Evolutionary conservation across 2,797 vertebrate genomes (phyloP).

Genomic region (Orientallactaga sibirica): DNA sequence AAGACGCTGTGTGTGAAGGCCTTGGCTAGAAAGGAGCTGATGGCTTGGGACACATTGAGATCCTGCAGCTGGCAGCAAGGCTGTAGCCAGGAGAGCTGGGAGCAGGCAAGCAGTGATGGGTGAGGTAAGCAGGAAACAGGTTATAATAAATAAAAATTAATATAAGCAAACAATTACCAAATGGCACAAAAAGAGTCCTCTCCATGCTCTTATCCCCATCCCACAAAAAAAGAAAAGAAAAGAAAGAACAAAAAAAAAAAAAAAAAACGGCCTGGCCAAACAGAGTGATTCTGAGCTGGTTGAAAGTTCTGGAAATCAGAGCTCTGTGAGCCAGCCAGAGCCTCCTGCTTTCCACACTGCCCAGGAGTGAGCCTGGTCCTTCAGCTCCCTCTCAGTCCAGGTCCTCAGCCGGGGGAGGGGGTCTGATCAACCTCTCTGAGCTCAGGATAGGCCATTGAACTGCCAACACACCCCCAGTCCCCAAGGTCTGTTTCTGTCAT

Average conservation of each 20-base stretch:
- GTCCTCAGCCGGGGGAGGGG: not conserved
- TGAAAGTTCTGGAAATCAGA: not conserved
- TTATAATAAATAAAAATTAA: slow-evolving; percentile 34
- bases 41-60: not conserved
- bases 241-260: no score
- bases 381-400: not conserved
- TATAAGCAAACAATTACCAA: not conserved
- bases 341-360: not conserved
- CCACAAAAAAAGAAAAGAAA: no score
- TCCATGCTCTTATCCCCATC: not conserved
- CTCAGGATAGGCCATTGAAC: not conserved
- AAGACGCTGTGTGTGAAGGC: not conserved
- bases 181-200: not conserved
- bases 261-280: no score
- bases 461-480: not conserved
- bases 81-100: not conserved
- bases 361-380: not conserved
- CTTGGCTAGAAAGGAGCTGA: not conserved
- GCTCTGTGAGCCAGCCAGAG: not conserved
- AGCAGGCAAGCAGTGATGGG: not conserved
- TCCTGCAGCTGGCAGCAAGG: not conserved
- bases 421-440: not conserved
- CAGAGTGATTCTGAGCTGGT: not conserved
- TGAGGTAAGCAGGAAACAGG: not conserved
- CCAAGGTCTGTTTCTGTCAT: not conserved